Percentiles rank a stretch among this genome's conserved stretches.
Conservation (phyloP, 2,888 invertebrate genomes). For the Stegophylla sp. region DNA sequence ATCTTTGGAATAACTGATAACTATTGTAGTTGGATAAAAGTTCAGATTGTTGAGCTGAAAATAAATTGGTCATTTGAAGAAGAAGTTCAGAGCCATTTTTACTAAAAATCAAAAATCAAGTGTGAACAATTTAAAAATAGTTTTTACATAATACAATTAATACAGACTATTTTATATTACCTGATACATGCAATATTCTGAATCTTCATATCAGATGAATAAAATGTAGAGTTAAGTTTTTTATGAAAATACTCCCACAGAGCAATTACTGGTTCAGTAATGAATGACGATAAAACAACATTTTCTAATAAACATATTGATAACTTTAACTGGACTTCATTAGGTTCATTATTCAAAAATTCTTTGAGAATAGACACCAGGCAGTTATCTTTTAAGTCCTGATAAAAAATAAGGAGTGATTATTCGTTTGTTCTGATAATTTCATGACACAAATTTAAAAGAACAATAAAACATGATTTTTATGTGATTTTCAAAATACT, state of each 20-base stretch:
- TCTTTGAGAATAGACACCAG: constrained; percentile 42
- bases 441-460: no score
- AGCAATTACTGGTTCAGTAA: constrained; percentile 67
- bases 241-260: constrained; percentile 72
- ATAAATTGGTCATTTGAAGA: constrained; percentile 60
- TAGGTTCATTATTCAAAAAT: constrained; percentile 46
- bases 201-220: constrained; percentile 66
- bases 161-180: constrained; percentile 60
- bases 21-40: constrained; percentile 57
- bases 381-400: constrained; percentile 49
- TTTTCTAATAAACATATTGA: constrained; percentile 65
- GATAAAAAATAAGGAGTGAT: not conserved
- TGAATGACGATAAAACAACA: constrained; percentile 66
- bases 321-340: constrained; percentile 47
- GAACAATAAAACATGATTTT: no score
- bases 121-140: not conserved
- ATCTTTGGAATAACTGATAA: constrained; percentile 65
- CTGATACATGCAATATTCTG: constrained; percentile 66
- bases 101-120: constrained; percentile 60
- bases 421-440: no score
- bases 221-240: constrained; percentile 68
- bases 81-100: constrained; percentile 64
- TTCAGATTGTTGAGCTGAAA: constrained; percentile 51
- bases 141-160: constrained; percentile 6
- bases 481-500: no score